Evolutionary conservation across 2,113 vertebrate genomes (phyloP), one percentile per base, ranked within the genome.

Genomic region (Falco punctatus): DNA sequence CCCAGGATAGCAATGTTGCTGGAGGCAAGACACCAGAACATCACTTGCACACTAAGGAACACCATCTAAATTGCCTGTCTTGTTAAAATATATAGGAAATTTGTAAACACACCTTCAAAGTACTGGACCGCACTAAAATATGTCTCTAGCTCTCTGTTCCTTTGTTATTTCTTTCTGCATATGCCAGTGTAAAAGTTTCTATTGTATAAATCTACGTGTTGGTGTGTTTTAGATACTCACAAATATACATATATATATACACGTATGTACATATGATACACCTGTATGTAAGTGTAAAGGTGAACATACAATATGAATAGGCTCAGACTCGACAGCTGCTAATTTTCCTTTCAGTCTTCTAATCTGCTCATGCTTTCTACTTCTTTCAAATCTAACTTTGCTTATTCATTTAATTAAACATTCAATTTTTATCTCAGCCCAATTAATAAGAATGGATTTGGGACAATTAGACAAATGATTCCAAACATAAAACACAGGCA

Each of bases 1-100:
- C 32, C 35, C 54, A 57, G 38, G 86, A 38, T 10, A 80, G 92
- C 46, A 84, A 80, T 13, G 69, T 42, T 85, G 67, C 82, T 95
- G 78, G 85, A 86, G 85, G 89, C 84, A 96, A 62, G 30, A 84
- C 90, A 79, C 67, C 88, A 95, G 90, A 94, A 86, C 72, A 90
- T 75, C 78, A 86, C 58, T 83, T 16, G 42, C 51, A 70, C 30
- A 14, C 71, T 62, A 59, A 83, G 44, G 75, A 94, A 65, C 77
- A 90, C 58, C 54, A 74, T 40, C 59, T 71, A 86, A 92, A 95
- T 79, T 85, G 81, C 88, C 54, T 78, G 46, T 67, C 81, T 81
- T 83, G 75, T 88, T 93, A 95, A 95, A 95, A 88, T 70, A 48
- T 16, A 94, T 10, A 65, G 55, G 58, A 83, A 69, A 88, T 80